Base-by-base conservation (phyloP, 2,797 vertebrate genomes). In the Bovichtus diacanthus region DNA sequence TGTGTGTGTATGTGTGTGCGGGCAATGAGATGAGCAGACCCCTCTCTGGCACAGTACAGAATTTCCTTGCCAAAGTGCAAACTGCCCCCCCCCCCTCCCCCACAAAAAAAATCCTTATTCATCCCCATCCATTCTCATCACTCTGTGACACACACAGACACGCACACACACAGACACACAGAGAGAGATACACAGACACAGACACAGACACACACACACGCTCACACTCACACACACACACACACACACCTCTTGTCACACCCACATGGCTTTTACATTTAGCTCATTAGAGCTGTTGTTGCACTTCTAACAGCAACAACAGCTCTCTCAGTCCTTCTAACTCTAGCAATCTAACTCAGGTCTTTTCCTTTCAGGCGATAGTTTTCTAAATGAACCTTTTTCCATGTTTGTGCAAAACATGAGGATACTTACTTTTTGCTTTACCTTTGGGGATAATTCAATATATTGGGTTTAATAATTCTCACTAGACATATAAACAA, bases 21-120 rank as follows among this genome's bases (percentile, higher is more conserved):
- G 90, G 92, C 92, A 93, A 94, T 93, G 92, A 92, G 91, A 92
- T 91, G 92, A 93, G 80, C 93, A 93, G 93, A 93, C 84, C 82
- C 67, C 73, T 90, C 87, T 90, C 84, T 94, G 93, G 93, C 92
- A 94, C 87, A 67, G 59, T 79, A 56, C 80, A 63, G 54, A 6
- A 31, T 81, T 88, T 90, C 83, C 85, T 80, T 93, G 89, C 91
- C 91, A 92, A 83, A 90, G 72, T 74, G 78, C 67, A 80, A 86
- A 88, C 87, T 63, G 72, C 69, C 68, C 71, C 73, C 71, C 29
- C 18, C n/a, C n/a, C n/a, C n/a, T n/a, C n/a, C n/a, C n/a, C n/a
- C n/a, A n/a, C n/a, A n/a, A n/a, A n/a, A 68, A 68, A 86, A 80
- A 81, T 81, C 68, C 68, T 53, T 65, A 78, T 72, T 85, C 78